phyloP scores from a whole-genome alignment of 2,888 invertebrate species.

The Heliothis peltigera region DNA sequence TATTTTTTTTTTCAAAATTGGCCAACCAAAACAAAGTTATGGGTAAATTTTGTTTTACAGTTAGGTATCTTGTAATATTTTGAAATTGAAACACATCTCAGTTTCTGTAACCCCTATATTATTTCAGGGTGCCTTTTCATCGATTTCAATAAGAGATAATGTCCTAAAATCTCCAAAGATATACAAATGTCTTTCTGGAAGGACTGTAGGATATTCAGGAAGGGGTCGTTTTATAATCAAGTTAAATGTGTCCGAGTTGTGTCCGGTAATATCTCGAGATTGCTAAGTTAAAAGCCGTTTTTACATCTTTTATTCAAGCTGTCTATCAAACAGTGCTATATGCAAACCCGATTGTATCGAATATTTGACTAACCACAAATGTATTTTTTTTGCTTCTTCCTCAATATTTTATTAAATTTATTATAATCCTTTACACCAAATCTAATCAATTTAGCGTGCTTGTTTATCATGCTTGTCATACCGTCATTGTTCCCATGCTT shows the following conservation, averaged over 20 bases:
- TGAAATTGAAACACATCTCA: constrained; percentile 31
- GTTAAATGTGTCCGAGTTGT: constrained; percentile 37
- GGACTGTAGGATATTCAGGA: constrained; percentile 20
- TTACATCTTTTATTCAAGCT: not conserved
- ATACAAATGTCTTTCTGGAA: constrained; percentile 38
- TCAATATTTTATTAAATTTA: too few species aligned
- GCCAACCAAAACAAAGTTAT: too few species aligned
- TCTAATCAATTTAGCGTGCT: not conserved
- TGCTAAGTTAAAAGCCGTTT: constrained; percentile 16
- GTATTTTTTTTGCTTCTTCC: too few species aligned
- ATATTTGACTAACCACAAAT: too few species aligned
- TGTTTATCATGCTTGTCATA: not conserved
- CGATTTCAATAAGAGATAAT: constrained; percentile 50
- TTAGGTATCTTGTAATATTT: constrained; percentile 1
- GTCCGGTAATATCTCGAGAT: constrained; percentile 40
- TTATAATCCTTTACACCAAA: not conserved
- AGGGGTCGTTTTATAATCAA: constrained; percentile 28
- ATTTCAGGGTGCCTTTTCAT: constrained; percentile 50
- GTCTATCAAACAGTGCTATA: not conserved
- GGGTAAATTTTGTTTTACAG: too few species aligned
- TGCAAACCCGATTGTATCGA: not conserved
- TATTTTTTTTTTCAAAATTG: too few species aligned
- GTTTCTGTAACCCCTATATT: constrained; percentile 41
- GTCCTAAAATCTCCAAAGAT: constrained; percentile 23
- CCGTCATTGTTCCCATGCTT: not conserved